phyloP scores from a whole-genome alignment of 1,140 invertebrate genomes.

The Maconellicoccus hirsutus region DNA sequence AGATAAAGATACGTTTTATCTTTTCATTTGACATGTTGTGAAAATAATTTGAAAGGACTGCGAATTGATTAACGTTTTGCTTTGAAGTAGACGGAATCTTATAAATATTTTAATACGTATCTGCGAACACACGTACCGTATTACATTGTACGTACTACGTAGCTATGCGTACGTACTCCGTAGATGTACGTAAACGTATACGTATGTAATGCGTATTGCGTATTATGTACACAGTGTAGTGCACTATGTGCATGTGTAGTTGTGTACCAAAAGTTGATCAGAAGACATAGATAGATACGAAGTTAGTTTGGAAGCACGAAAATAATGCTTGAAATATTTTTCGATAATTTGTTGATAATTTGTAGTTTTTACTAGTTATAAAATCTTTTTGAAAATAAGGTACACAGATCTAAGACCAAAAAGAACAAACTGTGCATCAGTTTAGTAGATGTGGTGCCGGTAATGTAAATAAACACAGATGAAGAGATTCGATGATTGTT shows the following conservation, averaged over 20 bases:
- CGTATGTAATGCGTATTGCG: too few relatives aligned
- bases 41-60: background rate
- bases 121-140: too few relatives aligned
- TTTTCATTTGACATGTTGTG: background rate
- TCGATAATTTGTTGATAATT: conserved; percentile 19
- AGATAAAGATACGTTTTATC: too few relatives aligned
- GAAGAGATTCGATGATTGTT: conserved; percentile 21
- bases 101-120: too few relatives aligned
- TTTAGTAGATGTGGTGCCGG: conserved; percentile 13
- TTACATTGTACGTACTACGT: too few relatives aligned
- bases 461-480: conserved; percentile 13
- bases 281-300: too few relatives aligned
- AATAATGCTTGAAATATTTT: conserved; percentile 4
- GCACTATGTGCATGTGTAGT: too few relatives aligned
- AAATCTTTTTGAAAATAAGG: conserved; percentile 17
- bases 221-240: too few relatives aligned
- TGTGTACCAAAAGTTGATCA: too few relatives aligned
- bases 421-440: background rate
- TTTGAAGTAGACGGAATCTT: background rate
- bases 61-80: background rate
- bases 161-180: too few relatives aligned
- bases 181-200: too few relatives aligned
- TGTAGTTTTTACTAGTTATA: conserved; percentile 14
- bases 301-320: too few relatives aligned
- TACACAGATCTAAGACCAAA: conserved; percentile 12